phyloP scores from a whole-genome alignment of 2,888 invertebrate genomes.

The Drosophila colorata region DNA sequence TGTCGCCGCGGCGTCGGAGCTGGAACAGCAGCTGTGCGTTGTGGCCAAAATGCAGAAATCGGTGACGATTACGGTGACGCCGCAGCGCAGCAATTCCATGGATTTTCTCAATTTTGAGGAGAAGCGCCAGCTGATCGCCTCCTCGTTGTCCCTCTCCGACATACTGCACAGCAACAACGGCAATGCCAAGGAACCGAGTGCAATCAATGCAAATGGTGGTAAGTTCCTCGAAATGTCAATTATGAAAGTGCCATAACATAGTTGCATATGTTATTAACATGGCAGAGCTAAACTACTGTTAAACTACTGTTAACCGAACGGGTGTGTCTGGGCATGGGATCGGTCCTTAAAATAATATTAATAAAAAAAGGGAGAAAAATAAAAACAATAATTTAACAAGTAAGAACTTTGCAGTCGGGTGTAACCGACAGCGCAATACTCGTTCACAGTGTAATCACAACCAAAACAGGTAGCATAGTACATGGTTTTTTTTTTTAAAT shows the following conservation, averaged over 20 bases:
- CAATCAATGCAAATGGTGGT: conserved; percentile 85
- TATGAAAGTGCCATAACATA: neutral
- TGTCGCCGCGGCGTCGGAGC: conserved; percentile 59
- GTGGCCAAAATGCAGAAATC: conserved; percentile 87
- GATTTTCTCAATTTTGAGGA: conserved; percentile 97
- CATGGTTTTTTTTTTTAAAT: no score
- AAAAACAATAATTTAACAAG: no score
- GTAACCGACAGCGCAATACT: no score
- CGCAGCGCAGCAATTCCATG: conserved; percentile 92
- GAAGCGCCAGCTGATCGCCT: conserved; percentile 95
- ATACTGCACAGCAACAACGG: conserved; percentile 89
- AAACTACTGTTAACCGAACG: no score
- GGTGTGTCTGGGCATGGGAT: no score
- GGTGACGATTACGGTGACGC: conserved; percentile 89
- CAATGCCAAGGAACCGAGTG: conserved; percentile 84
- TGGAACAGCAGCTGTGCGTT: conserved; percentile 83
- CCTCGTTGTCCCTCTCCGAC: conserved; percentile 94
- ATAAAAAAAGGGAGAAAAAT: no score
- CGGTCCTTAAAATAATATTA: no score
- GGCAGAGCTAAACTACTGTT: no score
- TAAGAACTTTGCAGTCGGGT: no score
- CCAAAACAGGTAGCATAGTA: no score
- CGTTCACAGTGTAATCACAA: no score
- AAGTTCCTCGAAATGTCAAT: conserved; percentile 56
- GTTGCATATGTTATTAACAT: neutral